Evolutionary conservation across 2,888 invertebrate genomes (phyloP).

Genomic region (Diplazon laetatorius): DNA sequence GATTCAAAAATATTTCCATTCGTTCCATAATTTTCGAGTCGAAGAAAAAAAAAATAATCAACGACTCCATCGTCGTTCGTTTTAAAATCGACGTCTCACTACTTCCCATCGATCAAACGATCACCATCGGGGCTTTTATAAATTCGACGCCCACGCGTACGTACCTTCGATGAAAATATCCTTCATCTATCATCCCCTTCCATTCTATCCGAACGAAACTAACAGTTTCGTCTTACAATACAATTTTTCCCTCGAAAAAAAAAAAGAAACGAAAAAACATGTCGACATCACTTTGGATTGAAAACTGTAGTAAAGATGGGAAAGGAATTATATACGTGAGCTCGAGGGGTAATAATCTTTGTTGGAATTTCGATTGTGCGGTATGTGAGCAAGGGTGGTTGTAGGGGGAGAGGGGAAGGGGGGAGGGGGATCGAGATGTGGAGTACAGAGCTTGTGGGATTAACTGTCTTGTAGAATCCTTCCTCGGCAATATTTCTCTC

Average conservation of each 20-base stretch:
- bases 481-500: conserved; percentile 28
- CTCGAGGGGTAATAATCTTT: conserved; percentile 45
- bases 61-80: too few species aligned
- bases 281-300: conserved; percentile 13
- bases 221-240: conserved; percentile 43
- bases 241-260: too few species aligned
- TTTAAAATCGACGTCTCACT: too few species aligned
- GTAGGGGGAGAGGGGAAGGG: too few species aligned
- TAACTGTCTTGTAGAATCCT: conserved; percentile 51
- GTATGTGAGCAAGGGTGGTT: not conserved
- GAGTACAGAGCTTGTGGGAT: conserved; percentile 37
- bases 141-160: not conserved
- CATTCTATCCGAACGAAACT: conserved; percentile 11
- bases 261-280: too few species aligned
- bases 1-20: too few species aligned
- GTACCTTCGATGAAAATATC: too few species aligned
- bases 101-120: not conserved
- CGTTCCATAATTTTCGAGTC: too few species aligned
- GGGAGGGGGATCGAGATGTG: too few species aligned
- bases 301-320: conserved; percentile 1
- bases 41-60: too few species aligned
- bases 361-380: conserved; percentile 46
- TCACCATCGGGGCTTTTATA: not conserved
- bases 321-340: conserved; percentile 49
- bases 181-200: not conserved